Conservation (phyloP, 1,140 invertebrate genomes). For the Hormaphis cornu region DNA sequence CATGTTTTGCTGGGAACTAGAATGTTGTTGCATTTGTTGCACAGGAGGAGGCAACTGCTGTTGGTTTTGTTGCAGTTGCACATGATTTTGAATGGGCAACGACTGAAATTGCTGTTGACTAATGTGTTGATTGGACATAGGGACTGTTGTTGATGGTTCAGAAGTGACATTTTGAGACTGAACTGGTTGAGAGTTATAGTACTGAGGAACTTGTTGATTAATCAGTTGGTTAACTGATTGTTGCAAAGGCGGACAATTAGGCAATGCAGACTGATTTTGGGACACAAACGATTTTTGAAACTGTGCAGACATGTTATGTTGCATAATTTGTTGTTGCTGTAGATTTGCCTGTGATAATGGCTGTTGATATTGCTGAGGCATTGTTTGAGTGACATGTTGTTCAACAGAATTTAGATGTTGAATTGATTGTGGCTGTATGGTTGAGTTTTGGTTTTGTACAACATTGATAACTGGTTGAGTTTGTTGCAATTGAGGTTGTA, state of each 20-base stretch:
- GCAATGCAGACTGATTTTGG: constrained; percentile 8
- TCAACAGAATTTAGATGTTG: constrained; percentile 34
- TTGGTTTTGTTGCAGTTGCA: constrained; percentile 25
- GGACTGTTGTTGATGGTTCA: constrained; percentile 5
- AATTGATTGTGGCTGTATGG: constrained; percentile 45
- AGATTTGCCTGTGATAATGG: constrained; percentile 16
- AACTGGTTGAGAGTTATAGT: constrained; percentile 14
- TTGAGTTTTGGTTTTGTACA: constrained; percentile 45
- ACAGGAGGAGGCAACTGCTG: constrained; percentile 15
- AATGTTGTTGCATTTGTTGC: constrained; percentile 32
- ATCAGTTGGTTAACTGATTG: constrained; percentile 25
- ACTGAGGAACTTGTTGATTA: constrained; percentile 31
- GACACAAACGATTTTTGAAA: constrained; percentile 25
- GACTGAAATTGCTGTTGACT: constrained; percentile 43
- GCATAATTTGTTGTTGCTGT: constrained; percentile 26
- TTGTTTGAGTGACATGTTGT: constrained; percentile 6
- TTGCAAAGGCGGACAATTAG: constrained; percentile 17
- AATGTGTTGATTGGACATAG: constrained; percentile 19
- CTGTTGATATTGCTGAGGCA: constrained; percentile 24
- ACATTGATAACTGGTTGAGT: constrained; percentile 43
- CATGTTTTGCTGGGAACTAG: constrained; percentile 13
- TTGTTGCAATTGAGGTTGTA: constrained; percentile 39
- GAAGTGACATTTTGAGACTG: constrained; percentile 26
- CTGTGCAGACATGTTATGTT: constrained; percentile 6
- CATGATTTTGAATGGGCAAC: constrained; percentile 42